phyloP scores from a whole-genome alignment of 2,113 vertebrate genomes.

The Archilochus colubris region DNA sequence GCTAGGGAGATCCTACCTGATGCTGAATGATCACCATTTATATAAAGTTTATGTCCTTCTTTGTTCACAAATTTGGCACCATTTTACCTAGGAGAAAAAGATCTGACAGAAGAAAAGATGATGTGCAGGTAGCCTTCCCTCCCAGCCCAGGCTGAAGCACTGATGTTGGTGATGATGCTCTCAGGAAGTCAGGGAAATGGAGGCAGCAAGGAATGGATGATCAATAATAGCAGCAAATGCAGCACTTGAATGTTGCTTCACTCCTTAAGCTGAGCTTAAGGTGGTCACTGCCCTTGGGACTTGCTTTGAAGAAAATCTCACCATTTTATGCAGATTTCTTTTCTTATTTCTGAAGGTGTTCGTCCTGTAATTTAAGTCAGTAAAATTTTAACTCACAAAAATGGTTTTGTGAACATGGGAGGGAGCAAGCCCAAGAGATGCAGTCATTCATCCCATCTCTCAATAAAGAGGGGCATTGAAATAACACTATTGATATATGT shows the following conservation, averaged over 20 bases:
- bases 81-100: not conserved
- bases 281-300: not conserved
- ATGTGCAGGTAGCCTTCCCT: not conserved
- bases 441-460: not conserved
- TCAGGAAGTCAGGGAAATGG: not conserved
- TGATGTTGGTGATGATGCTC: not conserved
- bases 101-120: not conserved
- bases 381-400: not conserved
- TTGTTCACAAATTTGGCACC: not conserved
- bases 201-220: not conserved
- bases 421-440: not conserved
- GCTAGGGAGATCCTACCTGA: not conserved
- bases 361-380: not conserved
- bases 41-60: not conserved
- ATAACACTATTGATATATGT: not conserved
- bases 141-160: not conserved
- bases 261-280: not conserved
- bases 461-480: accelerated
- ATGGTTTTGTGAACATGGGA: not conserved
- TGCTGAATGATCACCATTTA: not conserved
- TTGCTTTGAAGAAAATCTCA: not conserved
- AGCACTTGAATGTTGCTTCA: not conserved
- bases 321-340: not conserved
- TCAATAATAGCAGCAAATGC: not conserved
- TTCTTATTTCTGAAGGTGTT: not conserved